These are phyloP conservation scores for Diaprepes abbreviatus DNA, from an alignment of 2,888 invertebrate species.

Conservation along the genomic window DNA sequence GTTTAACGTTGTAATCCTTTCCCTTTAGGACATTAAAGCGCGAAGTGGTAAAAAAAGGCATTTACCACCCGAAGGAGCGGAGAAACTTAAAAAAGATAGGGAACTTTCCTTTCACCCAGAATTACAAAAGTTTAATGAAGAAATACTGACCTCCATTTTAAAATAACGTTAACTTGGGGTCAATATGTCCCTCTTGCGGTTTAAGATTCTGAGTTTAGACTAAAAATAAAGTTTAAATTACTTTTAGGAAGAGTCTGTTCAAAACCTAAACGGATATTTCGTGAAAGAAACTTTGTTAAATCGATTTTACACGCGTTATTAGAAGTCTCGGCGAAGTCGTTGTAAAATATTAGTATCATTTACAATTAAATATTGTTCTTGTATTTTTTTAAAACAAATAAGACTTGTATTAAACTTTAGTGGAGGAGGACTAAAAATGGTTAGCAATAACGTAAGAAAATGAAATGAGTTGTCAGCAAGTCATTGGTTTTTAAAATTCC, in stretches of 20 bases:
- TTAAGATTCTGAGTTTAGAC: slow-evolving; percentile 1
- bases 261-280: background rate
- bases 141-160: slow-evolving; percentile 16
- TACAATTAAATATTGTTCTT: too few species aligned
- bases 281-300: background rate
- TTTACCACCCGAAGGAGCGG: slow-evolving; percentile 18
- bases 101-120: slow-evolving; percentile 7
- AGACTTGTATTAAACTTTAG: too few species aligned
- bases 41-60: slow-evolving; percentile 16
- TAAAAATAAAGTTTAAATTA: slow-evolving; percentile 19
- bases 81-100: slow-evolving; percentile 16
- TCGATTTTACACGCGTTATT: background rate
- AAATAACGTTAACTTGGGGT: slow-evolving; percentile 2
- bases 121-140: slow-evolving; percentile 19
- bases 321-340: background rate
- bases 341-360: too few species aligned
- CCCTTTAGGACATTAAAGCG: slow-evolving; percentile 24
- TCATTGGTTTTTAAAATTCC: too few species aligned
- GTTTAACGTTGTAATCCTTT: slow-evolving; percentile 25
- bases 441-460: too few species aligned
- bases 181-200: slow-evolving; percentile 6
- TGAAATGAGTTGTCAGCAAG: too few species aligned
- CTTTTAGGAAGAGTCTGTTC: slow-evolving; percentile 7
- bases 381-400: too few species aligned
- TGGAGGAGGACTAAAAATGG: too few species aligned